Conservation (phyloP, 2,113 vertebrate species). For the Grammomys surdaster region DNA sequence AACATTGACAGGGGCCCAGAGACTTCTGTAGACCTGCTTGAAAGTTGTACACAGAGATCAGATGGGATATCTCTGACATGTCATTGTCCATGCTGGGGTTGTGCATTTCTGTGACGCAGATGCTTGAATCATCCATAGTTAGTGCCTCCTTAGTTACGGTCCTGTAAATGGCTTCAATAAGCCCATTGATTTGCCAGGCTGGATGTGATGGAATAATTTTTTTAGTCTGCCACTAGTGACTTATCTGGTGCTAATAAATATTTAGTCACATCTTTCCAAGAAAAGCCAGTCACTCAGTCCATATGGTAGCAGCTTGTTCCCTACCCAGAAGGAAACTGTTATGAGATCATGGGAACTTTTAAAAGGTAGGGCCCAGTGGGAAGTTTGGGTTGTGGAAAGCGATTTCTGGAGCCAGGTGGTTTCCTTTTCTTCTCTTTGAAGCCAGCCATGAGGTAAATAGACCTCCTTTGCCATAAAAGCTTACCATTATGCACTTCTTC, state of each 20-base stretch:
- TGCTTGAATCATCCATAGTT: neutral
- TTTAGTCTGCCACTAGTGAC: neutral
- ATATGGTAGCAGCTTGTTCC: neutral
- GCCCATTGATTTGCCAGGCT: neutral
- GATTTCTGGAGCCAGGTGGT: neutral
- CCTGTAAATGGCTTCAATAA: neutral
- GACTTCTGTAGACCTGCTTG: neutral
- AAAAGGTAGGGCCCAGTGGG: neutral
- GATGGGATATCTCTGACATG: neutral
- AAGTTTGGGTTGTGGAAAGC: neutral
- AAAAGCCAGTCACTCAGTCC: neutral
- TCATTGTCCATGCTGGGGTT: neutral
- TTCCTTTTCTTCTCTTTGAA: neutral
- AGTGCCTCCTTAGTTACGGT: neutral
- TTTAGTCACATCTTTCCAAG: neutral
- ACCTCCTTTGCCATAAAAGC: neutral
- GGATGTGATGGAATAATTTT: neutral
- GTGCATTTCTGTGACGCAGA: neutral
- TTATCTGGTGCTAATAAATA: neutral
- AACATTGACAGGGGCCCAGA: neutral
- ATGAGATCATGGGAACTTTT: neutral
- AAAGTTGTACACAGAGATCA: neutral
- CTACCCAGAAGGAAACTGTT: neutral
- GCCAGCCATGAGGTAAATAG: neutral
- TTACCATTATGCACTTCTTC: neutral